Evolutionary conservation across 2,113 vertebrate genomes (phyloP).

Genomic region (Chlamydotis undulata): DNA sequence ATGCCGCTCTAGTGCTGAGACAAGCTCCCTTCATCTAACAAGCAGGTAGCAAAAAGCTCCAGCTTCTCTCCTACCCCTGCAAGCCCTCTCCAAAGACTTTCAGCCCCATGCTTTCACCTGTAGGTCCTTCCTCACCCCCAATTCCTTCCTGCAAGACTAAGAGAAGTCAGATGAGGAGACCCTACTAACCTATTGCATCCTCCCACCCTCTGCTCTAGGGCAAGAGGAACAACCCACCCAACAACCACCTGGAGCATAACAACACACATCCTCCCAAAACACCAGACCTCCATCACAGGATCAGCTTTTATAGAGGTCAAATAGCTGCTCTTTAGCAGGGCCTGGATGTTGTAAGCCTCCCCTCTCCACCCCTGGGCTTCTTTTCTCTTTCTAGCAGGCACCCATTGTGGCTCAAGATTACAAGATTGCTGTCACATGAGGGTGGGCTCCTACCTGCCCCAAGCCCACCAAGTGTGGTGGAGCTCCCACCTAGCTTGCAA

Average conservation of each 20-base stretch:
- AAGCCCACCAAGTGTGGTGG: not conserved
- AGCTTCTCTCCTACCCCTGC: not conserved
- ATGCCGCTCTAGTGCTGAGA: rapidly evolving
- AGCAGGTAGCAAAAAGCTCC: not conserved
- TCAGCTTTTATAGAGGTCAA: not conserved
- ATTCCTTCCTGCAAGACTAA: not conserved
- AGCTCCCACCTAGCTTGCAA: not conserved
- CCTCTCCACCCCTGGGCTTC: not conserved
- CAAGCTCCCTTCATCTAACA: not conserved
- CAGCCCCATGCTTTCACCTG: not conserved
- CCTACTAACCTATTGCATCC: not conserved
- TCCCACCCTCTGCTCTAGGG: not conserved
- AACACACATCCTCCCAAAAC: not conserved
- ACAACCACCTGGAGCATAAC: not conserved
- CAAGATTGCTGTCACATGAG: not conserved
- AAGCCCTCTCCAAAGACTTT: not conserved
- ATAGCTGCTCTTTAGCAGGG: not conserved
- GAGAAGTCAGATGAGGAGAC: not conserved
- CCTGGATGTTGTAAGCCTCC: not conserved
- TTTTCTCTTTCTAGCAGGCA: not conserved
- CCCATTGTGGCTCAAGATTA: rapidly evolving
- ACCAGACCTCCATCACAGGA: rapidly evolving
- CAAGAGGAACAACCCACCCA: not conserved
- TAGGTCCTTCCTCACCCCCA: not conserved
- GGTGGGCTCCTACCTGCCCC: not conserved